Base-by-base conservation (phyloP, 2,797 vertebrate genomes). In the Hypotaenidia philippensis region DNA sequence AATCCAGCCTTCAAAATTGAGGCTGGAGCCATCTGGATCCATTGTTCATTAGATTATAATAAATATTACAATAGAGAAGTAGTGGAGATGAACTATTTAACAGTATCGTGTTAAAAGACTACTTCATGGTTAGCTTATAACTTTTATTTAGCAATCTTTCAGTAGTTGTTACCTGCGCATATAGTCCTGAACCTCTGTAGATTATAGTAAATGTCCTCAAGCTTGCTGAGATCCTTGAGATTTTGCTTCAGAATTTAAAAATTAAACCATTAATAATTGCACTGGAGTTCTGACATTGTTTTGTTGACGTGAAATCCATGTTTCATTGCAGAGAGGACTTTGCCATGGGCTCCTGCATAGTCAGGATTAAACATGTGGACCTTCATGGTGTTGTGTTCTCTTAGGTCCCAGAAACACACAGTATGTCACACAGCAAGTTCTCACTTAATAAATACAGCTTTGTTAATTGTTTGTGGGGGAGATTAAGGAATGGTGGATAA, bases 41-140 rank as follows among this genome's bases (percentile, higher is more conserved):
- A 84, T 97, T 95, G 91, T 63, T 40, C 21, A 74, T 91, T 88
- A 66, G 68, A 77, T 70, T 94, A 88, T 94, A 91, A 91, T 96
- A 90, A 93, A 93, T 94, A 81, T 94, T 90, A 41, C 10, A 88
- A 74, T 41, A 61, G 68, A 84, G 59, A 26, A 79, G 38, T 50
- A 63, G 76, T 81, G 75, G 64, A 91, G 77, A 90, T 84, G 49
- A 94, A 79, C 74, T 96, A 64, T 96, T 90, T 94, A 94, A 91
- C 80, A 68, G 80, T 63, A 65, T 79, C 26, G 9, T 96, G 94
- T 91, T 59, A 80, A 94, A 93, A 59, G 64, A 74, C 41, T 94
- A 79, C 76, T 91, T 93, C 80, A 83, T 64, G 75, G n/a, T 70
- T 94, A 88, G 77, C 17, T 66, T 82, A 6, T 88, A 88, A 68